Evolutionary conservation across 2,888 invertebrate species (phyloP).

Genomic region (Megaustenia siamemsis): DNA sequence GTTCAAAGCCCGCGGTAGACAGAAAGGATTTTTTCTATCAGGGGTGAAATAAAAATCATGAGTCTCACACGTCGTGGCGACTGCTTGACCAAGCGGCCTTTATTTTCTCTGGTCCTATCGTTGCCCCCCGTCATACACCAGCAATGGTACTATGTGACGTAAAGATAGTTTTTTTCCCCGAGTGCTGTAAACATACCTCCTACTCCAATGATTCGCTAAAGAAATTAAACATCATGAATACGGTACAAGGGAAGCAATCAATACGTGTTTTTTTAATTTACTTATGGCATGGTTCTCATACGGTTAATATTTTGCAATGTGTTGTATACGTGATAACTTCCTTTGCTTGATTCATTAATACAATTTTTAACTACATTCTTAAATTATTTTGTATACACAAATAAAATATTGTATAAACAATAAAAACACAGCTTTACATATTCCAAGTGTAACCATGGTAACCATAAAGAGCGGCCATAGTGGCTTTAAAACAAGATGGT

Average conservation of each 20-base stretch:
- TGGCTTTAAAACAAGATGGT: constrained; percentile 56
- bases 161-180: no score
- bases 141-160: no score
- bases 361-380: neutral
- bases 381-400: neutral
- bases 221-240: neutral
- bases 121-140: no score
- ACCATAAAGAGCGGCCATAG: constrained; percentile 48
- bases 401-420: no score
- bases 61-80: no score
- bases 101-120: no score
- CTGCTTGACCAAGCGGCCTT: no score
- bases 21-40: no score
- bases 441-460: constrained; percentile 12
- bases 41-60: no score
- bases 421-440: no score
- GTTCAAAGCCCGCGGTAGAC: no score
- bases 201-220: neutral
- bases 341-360: neutral
- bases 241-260: constrained; percentile 25
- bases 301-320: neutral
- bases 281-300: neutral
- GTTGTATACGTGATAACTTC: neutral
- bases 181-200: no score
- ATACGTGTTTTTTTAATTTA: neutral